Percentiles rank a stretch among this genome's conserved stretches.
Conservation (phyloP, 2,113 vertebrate genomes). For the Peromyscus leucopus region DNA sequence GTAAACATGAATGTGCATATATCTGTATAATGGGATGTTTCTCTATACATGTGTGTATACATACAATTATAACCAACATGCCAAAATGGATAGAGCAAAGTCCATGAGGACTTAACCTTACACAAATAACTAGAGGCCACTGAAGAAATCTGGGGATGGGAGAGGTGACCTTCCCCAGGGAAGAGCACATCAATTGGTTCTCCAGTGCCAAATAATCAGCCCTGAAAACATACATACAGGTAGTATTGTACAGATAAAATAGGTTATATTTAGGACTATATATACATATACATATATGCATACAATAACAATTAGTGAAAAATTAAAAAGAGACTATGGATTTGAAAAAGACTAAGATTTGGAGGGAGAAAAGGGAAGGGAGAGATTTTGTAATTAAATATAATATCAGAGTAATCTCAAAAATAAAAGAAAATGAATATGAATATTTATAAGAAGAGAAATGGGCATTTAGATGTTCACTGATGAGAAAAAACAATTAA, state of each 20-base stretch:
- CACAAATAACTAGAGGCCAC: background rate
- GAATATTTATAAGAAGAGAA: background rate
- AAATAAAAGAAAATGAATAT: background rate
- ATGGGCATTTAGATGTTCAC: background rate
- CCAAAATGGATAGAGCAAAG: background rate
- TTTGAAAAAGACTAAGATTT: background rate
- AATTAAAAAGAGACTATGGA: background rate
- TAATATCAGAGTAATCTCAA: background rate
- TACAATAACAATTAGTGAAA: background rate
- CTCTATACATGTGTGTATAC: background rate
- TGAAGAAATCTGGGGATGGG: background rate
- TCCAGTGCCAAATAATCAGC: background rate
- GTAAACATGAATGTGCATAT: background rate
- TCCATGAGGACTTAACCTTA: background rate
- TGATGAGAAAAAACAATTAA: background rate
- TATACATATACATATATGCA: background rate
- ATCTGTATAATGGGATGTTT: background rate
- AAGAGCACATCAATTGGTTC: background rate
- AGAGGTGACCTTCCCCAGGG: background rate
- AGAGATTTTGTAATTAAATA: background rate
- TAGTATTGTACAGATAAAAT: background rate
- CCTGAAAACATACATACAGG: background rate
- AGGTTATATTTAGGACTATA: too few species aligned
- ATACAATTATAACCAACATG: background rate
- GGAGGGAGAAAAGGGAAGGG: background rate